A percentile compares a stretch with the other conserved stretches of the same genome.
Conservation (phyloP, 2,113 vertebrate genomes). For the Tylochromis polylepis region DNA sequence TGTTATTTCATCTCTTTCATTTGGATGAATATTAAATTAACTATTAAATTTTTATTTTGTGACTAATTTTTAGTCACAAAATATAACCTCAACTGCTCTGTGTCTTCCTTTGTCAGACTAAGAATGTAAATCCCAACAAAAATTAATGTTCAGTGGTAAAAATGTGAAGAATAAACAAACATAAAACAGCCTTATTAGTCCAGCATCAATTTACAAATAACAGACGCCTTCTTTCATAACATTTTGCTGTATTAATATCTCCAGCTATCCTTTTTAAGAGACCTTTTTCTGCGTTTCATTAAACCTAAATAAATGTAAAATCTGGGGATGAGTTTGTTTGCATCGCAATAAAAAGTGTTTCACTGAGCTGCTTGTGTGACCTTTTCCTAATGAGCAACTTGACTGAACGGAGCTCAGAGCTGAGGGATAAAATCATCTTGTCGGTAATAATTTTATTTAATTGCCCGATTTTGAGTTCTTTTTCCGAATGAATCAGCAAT, state of each 20-base stretch:
- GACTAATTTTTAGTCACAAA: background rate
- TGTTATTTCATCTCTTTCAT: background rate
- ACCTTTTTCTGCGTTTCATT: background rate
- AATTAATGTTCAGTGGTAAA: background rate
- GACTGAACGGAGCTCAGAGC: background rate
- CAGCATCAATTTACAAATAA: background rate
- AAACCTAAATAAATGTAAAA: background rate
- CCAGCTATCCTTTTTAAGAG: background rate
- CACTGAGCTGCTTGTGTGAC: background rate
- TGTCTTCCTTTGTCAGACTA: background rate
- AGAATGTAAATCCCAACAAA: background rate
- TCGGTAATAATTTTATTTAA: background rate
- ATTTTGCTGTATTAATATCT: background rate
- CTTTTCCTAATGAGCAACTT: background rate
- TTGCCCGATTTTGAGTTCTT: background rate
- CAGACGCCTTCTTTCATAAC: background rate
- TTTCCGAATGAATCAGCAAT: background rate
- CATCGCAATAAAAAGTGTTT: background rate
- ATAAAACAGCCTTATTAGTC: background rate
- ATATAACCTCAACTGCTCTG: background rate
- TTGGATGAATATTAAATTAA: rapidly evolving
- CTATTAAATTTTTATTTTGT: background rate
- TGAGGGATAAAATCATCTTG: background rate
- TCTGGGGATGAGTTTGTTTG: background rate
- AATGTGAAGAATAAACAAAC: background rate